Percentiles rank a stretch among this genome's conserved stretches.
phyloP scores from a whole-genome alignment of 2,888 invertebrate species.

The Chrysopilus asiliformis region DNA sequence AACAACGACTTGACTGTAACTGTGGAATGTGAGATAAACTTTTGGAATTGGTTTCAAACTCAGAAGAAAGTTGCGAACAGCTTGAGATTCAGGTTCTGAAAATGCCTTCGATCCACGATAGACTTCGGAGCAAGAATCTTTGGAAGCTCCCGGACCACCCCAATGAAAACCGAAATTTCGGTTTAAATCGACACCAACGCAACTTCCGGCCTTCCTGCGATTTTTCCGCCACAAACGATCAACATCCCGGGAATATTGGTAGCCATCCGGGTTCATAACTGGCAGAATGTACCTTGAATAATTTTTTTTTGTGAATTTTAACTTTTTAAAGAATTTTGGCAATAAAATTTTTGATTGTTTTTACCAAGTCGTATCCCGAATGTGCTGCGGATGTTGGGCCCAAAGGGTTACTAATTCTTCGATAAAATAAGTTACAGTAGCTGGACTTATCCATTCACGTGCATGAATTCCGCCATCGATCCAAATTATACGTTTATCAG shows the following conservation, averaged over 20 bases:
- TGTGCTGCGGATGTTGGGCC: slow-evolving; percentile 44
- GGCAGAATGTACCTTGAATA: background rate
- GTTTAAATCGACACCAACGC: background rate
- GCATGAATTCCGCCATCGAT: slow-evolving; percentile 72
- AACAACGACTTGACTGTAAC: background rate
- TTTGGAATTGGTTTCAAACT: slow-evolving; percentile 40
- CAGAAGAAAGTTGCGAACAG: background rate
- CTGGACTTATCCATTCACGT: slow-evolving; percentile 79
- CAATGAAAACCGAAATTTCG: background rate
- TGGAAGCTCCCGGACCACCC: background rate
- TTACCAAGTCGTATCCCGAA: slow-evolving; percentile 70
- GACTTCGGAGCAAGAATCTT: background rate
- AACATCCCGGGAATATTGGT: slow-evolving; percentile 16
- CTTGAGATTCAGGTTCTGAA: background rate
- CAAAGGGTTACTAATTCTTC: slow-evolving; percentile 54
- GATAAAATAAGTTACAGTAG: slow-evolving; percentile 63
- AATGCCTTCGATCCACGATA: background rate
- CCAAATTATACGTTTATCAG: too few species aligned
- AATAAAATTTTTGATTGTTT: background rate
- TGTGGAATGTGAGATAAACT: slow-evolving; percentile 4
- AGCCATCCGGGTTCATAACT: background rate
- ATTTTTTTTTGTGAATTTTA: background rate
- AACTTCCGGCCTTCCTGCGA: background rate
- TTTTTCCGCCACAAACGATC: background rate
- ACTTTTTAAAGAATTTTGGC: background rate